These are phyloP conservation scores for Proteles cristata DNA, from an alignment of 2,113 vertebrate species.

Conservation along the genomic window DNA sequence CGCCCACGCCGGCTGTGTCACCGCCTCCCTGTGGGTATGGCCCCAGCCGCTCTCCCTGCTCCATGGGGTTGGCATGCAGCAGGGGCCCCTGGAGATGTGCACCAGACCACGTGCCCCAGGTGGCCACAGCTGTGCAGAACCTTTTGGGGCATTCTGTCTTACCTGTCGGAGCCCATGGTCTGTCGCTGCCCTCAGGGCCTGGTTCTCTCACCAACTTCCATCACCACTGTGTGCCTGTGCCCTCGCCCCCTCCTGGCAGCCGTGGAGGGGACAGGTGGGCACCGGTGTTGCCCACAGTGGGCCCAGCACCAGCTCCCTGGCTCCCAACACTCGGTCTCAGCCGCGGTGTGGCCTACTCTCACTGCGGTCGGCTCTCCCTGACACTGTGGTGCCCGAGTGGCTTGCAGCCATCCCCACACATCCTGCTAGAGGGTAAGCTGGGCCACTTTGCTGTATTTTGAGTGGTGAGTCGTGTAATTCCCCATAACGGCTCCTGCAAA, in stretches of 20 bases:
- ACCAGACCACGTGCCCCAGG: not conserved
- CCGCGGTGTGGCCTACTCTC: not conserved
- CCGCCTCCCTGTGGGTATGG: accelerated
- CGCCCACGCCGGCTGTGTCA: accelerated
- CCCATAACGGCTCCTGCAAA: not conserved
- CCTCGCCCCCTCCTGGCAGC: accelerated
- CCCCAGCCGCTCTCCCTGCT: not conserved
- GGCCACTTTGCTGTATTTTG: not conserved
- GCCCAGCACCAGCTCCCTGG: not conserved
- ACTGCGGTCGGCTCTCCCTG: not conserved
- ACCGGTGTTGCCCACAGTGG: not conserved
- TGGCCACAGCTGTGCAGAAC: too few species aligned
- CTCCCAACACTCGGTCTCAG: not conserved
- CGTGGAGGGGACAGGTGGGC: not conserved
- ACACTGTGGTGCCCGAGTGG: accelerated
- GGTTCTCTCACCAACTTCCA: not conserved
- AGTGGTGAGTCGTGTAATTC: not conserved
- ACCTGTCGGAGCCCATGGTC: not conserved
- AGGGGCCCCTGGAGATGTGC: not conserved
- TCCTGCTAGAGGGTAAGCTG: not conserved
- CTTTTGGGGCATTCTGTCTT: not conserved
- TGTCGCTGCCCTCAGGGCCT: not conserved
- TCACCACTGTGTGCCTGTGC: not conserved
- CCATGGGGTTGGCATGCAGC: not conserved
- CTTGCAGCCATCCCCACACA: accelerated